phyloP scores from a whole-genome alignment of 2,888 invertebrate species.

The Nephrotoma guestfalica region DNA sequence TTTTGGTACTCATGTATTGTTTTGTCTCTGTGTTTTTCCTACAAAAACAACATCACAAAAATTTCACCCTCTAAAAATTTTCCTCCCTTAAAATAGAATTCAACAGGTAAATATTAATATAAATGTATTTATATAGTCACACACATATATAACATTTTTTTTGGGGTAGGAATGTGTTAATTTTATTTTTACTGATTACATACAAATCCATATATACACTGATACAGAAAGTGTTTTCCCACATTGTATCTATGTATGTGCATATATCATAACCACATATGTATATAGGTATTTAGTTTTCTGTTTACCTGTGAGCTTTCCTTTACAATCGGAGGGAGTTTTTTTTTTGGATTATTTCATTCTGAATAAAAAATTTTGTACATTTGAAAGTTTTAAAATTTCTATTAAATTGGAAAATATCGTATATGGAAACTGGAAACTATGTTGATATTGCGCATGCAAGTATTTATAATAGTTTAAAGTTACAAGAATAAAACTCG shows the following conservation, averaged over 20 bases:
- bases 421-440: too few relatives aligned
- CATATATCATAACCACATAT: not conserved
- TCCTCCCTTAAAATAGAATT: not conserved
- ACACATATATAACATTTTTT: not conserved
- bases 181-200: not conserved
- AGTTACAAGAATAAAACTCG: too few relatives aligned
- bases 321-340: not conserved
- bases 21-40: not conserved
- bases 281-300: not conserved
- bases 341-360: not conserved
- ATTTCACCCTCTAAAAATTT: not conserved
- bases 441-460: too few relatives aligned
- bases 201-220: not conserved
- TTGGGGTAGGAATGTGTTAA: not conserved
- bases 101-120: not conserved
- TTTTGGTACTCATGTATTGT: not conserved
- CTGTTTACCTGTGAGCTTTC: not conserved
- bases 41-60: not conserved
- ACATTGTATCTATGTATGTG: not conserved
- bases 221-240: not conserved
- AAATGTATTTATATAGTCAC: not conserved
- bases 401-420: too few relatives aligned
- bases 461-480: too few relatives aligned
- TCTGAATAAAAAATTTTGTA: not conserved
- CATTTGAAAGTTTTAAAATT: too few relatives aligned